These are phyloP conservation scores for Ictalurus punctatus DNA, from an alignment of 2,113 vertebrate species.

Conservation along the genomic window DNA sequence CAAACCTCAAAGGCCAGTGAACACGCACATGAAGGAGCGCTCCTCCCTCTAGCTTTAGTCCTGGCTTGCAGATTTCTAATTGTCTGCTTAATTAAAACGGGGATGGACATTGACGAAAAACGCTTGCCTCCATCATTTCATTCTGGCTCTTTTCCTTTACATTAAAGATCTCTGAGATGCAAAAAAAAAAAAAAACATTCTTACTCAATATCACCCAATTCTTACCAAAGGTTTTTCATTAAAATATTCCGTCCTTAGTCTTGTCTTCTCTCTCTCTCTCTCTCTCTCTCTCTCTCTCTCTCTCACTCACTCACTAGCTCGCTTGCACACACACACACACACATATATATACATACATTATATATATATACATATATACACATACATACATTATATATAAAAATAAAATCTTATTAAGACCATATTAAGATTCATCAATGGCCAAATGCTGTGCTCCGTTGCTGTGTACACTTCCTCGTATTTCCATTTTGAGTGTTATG, in stretches of 20 bases:
- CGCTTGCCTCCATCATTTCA: conserved; percentile 12
- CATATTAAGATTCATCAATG: not conserved
- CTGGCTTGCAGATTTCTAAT: conserved; percentile 56
- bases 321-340: too few relatives aligned
- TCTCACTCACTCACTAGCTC: too few relatives aligned
- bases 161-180: not conserved
- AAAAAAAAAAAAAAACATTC: not conserved
- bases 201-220: not conserved
- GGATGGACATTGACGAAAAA: conserved; percentile 50
- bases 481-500: not conserved
- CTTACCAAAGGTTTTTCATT: not conserved
- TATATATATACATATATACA: too few relatives aligned
- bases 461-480: not conserved
- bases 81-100: conserved; percentile 65
- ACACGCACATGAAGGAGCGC: conserved; percentile 29
- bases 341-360: too few relatives aligned
- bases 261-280: not conserved
- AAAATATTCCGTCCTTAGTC: not conserved
- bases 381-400: too few relatives aligned
- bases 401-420: not conserved
- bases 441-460: not conserved
- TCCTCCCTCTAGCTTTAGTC: conserved; percentile 45
- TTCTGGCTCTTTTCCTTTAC: conserved; percentile 4
- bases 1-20: conserved; percentile 58
- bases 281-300: too few relatives aligned